Conservation (phyloP, 2,113 vertebrate genomes). For the Tylochromis polylepis region DNA sequence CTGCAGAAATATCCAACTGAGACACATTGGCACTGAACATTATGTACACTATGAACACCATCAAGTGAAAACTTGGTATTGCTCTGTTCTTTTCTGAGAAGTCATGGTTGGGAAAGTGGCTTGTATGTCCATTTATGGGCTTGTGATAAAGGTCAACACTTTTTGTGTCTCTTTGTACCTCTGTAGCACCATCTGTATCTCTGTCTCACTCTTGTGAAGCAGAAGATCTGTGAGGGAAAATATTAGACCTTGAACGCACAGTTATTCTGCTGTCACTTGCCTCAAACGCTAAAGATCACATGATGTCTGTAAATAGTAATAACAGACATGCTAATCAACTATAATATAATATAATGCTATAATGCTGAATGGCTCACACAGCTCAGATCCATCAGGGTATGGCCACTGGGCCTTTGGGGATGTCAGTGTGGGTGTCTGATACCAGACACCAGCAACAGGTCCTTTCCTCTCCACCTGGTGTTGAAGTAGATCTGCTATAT, state of each 20-base stretch:
- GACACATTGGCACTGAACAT: neutral
- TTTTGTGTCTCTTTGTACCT: neutral
- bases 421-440: neutral
- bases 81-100: neutral
- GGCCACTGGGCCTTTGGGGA: neutral
- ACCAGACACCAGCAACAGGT: neutral
- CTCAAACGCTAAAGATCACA: neutral
- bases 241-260: neutral
- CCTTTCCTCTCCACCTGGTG: neutral
- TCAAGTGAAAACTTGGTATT: neutral
- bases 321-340: neutral
- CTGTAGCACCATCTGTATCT: neutral
- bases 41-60: neutral
- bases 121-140: neutral
- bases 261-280: neutral
- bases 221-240: neutral
- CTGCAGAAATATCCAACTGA: neutral
- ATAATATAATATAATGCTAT: neutral
- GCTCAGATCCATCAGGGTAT: neutral
- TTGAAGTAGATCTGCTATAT: accelerated
- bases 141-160: neutral
- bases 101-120: neutral
- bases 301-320: neutral
- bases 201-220: neutral
- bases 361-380: neutral